Base-by-base conservation (phyloP, 2,113 vertebrate species). In the Alouatta palliata region DNA sequence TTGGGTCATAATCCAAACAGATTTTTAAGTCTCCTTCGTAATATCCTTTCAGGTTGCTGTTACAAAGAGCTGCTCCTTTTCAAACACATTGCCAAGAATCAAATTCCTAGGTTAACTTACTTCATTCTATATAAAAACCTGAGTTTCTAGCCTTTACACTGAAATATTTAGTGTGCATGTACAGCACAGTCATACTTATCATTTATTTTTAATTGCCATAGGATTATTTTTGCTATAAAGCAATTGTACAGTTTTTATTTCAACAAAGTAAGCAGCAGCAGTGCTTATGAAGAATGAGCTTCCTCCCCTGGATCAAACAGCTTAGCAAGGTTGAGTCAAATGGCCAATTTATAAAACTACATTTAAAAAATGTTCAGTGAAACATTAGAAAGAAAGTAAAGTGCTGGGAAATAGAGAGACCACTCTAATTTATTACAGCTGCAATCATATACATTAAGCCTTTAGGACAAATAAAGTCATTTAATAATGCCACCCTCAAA, bases 171-270 rank as follows among this genome's bases (percentile, higher is more conserved):
- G 71, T 71, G 5, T 91, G 43, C 4, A 73, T 82, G 30, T 49
- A 93, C 52, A 77, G 12, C 27, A 87, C 2, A 92, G 49, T 80
- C 58, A 93, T 81, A 91, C 27, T 47, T 97, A 87, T 58, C 71
- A 97, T 88, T 91, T 95, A 84, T 87, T 97, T 97, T 96, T 94
- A 91, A 97, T 97, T 96, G 27, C 71, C 81, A 81, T 52, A 68
- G 7, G 13, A 49, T 95, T 86, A 37, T 77, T 88, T 96, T 93
- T 94, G 5, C 83, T 83, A 66, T 96, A 96, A 95, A 93, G 21
- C 43, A 91, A 70, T 64, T 85, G 27, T 32, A 91, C 70, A 87
- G 30, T 19, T 95, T 96, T 96, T 93, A 91, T 82, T 95, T 97
- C 68, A 89, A 96, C 58, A 93, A 94, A 47, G 71, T 93, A 97